phyloP scores from a whole-genome alignment of 2,797 vertebrate species.

The Melanotaenia boesemani region DNA sequence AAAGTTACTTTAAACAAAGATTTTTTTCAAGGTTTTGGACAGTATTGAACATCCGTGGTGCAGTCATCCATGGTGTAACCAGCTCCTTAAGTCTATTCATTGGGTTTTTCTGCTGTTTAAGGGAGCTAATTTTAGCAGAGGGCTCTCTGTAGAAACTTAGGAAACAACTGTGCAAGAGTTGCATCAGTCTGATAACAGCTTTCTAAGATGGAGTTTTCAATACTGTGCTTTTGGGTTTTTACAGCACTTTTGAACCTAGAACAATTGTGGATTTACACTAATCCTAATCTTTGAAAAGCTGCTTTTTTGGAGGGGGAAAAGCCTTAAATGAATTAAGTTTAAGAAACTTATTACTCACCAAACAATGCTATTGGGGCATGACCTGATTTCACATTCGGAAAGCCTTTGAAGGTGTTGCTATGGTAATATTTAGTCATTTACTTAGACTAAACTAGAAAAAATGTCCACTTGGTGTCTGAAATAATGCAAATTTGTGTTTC shows the following conservation, averaged over 20 bases:
- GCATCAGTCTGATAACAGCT: slow-evolving; percentile 62
- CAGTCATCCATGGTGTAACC: slow-evolving; percentile 2
- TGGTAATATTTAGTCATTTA: background rate
- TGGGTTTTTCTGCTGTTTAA: slow-evolving; percentile 18
- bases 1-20: too few relatives aligned
- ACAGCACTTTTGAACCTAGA: slow-evolving; percentile 7
- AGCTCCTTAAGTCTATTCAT: background rate
- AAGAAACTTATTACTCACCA: slow-evolving; percentile 3
- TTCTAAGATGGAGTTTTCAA: slow-evolving; percentile 41
- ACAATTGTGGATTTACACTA: slow-evolving; percentile 29
- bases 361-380: background rate
- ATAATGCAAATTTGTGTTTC: background rate
- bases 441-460: background rate
- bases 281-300: slow-evolving; percentile 39
- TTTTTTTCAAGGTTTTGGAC: background rate
- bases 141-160: slow-evolving; percentile 37
- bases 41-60: background rate
- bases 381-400: slow-evolving; percentile 28
- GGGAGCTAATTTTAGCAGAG: slow-evolving; percentile 12
- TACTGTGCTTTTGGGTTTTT: slow-evolving; percentile 17
- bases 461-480: background rate
- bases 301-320: background rate
- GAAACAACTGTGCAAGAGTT: slow-evolving; percentile 59
- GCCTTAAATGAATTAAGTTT: background rate
- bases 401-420: slow-evolving; percentile 1